These are phyloP conservation scores for Cirrhinus molitorella DNA, from an alignment of 2,797 vertebrate species.

Conservation along the genomic window DNA sequence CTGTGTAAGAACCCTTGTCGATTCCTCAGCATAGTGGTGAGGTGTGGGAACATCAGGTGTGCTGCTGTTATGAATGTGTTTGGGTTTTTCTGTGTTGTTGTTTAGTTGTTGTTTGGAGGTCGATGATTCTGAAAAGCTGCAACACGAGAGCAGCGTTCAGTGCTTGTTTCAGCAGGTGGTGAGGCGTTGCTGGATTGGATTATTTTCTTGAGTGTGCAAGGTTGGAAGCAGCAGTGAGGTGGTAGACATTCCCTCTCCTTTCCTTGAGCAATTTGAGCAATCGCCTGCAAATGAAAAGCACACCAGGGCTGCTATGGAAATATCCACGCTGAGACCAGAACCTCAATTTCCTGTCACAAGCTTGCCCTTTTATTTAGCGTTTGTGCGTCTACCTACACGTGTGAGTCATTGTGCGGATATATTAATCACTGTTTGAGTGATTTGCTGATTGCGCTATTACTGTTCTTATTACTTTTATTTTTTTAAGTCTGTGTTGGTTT, in stretches of 20 bases:
- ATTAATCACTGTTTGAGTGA: slow-evolving; percentile 16
- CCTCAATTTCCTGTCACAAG: slow-evolving; percentile 1
- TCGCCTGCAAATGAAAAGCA: slow-evolving; percentile 23
- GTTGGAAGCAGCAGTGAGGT: slow-evolving; percentile 27
- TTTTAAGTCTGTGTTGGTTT: slow-evolving; percentile 17
- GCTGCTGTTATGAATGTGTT: background rate
- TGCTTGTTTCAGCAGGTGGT: slow-evolving; percentile 26
- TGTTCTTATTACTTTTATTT: slow-evolving; percentile 1
- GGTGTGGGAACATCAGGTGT: background rate
- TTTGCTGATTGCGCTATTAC: slow-evolving; percentile 7
- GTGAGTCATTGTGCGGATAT: slow-evolving; percentile 16
- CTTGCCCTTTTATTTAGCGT: slow-evolving; percentile 1
- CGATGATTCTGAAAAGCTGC: slow-evolving; percentile 23
- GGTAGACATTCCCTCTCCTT: slow-evolving; percentile 14
- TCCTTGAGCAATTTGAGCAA: slow-evolving; percentile 11
- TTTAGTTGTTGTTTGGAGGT: slow-evolving; percentile 1
- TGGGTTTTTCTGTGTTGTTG: background rate
- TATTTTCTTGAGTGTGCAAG: slow-evolving; percentile 31
- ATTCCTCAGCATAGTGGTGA: background rate
- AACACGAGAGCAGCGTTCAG: background rate
- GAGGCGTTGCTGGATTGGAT: slow-evolving; percentile 24
- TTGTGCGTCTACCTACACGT: slow-evolving; percentile 5
- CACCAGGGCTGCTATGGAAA: background rate
- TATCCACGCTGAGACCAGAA: background rate
- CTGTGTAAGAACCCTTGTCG: background rate